phyloP scores from a whole-genome alignment of 2,888 invertebrate species.

The Apoda limacodes region DNA sequence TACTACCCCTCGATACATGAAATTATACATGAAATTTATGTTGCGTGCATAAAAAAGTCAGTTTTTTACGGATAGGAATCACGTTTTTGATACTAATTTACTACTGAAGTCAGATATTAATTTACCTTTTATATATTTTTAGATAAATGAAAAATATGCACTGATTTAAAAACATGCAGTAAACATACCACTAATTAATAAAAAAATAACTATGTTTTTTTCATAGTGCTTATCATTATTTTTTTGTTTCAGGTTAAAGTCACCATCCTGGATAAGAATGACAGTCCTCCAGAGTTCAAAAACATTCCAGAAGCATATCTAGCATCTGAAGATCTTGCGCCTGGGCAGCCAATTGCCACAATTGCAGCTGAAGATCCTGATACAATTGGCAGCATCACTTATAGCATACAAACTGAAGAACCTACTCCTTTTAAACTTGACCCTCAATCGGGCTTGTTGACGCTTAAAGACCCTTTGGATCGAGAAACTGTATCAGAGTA shows the following conservation, averaged over 20 bases:
- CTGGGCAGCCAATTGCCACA: slow-evolving; percentile 82
- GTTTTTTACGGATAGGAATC: too few relatives aligned
- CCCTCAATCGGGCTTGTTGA: slow-evolving; percentile 76
- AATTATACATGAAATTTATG: too few relatives aligned
- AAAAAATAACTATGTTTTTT: background rate
- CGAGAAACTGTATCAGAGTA: slow-evolving; percentile 85
- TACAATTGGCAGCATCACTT: slow-evolving; percentile 81
- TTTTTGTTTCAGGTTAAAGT: slow-evolving; percentile 81
- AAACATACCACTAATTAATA: too few relatives aligned
- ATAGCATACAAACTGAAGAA: slow-evolving; percentile 76
- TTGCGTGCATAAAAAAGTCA: too few relatives aligned
- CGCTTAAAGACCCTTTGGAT: slow-evolving; percentile 83
- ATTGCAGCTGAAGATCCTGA: slow-evolving; percentile 88
- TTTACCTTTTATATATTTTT: too few relatives aligned
- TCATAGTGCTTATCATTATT: slow-evolving; percentile 7
- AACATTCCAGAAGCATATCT: slow-evolving; percentile 78
- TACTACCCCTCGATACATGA: too few relatives aligned
- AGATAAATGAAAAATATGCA: too few relatives aligned
- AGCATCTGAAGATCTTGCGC: slow-evolving; percentile 88
- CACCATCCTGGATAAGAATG: slow-evolving; percentile 90
- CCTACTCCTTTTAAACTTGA: slow-evolving; percentile 80
- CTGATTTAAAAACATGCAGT: too few relatives aligned
- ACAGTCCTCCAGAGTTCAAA: slow-evolving; percentile 92
- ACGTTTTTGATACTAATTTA: too few relatives aligned
- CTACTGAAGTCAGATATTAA: too few relatives aligned